A percentile compares a stretch with the other conserved stretches of the same genome.
Evolutionary conservation across 2,113 vertebrate species (phyloP).

Genomic region (Prunella fulvescens): DNA sequence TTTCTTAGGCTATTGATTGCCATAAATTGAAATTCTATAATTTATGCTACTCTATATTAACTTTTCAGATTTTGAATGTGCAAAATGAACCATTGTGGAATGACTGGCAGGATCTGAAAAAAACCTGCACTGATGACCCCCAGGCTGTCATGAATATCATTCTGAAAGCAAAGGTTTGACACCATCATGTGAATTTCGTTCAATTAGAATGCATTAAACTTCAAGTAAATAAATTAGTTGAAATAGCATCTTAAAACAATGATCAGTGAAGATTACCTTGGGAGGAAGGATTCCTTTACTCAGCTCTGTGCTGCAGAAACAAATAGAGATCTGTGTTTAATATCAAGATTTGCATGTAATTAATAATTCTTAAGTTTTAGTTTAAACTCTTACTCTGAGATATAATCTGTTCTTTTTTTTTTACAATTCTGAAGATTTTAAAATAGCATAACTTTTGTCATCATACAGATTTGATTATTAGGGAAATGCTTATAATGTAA

Average conservation of each 20-base stretch:
- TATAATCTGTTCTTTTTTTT: neutral
- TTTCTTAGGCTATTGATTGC: neutral
- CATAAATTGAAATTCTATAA: neutral
- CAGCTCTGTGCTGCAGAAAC: neutral
- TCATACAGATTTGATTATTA: neutral
- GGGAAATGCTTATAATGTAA: neutral
- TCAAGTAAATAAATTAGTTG: neutral
- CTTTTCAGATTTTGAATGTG: slow-evolving; percentile 83
- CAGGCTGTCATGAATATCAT: slow-evolving; percentile 78
- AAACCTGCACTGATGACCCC: slow-evolving; percentile 77
- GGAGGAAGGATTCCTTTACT: neutral
- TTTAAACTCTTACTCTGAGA: neutral
- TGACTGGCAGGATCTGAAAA: slow-evolving; percentile 89
- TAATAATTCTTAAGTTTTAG: neutral
- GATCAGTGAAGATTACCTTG: neutral
- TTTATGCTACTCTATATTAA: neutral
- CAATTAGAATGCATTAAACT: neutral
- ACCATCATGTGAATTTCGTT: neutral
- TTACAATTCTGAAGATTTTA: neutral
- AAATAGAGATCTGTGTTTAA: neutral
- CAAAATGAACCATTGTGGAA: slow-evolving; percentile 75
- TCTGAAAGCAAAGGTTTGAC: slow-evolving; percentile 84
- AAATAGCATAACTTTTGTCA: neutral
- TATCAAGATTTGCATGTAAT: neutral
- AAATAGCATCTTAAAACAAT: neutral